Evolutionary conservation across 2,888 invertebrate genomes (phyloP), one percentile per base, ranked within the genome.

Genomic region (Lasioglossum zephyrum): DNA sequence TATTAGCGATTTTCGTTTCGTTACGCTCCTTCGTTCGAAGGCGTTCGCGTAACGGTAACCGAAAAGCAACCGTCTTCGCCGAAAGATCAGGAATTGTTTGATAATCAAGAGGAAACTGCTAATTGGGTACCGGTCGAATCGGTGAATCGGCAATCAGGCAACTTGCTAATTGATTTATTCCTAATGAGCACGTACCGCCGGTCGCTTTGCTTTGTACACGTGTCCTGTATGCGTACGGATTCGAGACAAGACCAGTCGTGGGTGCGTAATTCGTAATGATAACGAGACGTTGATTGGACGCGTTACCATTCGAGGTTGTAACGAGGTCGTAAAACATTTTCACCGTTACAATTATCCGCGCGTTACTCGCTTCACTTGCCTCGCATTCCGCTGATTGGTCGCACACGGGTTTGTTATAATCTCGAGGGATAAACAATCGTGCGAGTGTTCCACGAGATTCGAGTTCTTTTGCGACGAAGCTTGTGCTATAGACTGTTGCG

Each of bases 121-220:
- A 87, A 91, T 91, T 87, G 85, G 83, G 82, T 79, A 72, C 84
- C 77, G 66, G 73, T 75, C 81, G 83, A 90, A 85, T 88, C 82
- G 85, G 77, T 75, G 85, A 63, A 81, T 44, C 86, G 85, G 80
- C 86, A 87, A 88, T 90, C 87, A 90, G 79, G 44, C 69, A 36
- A 82, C 73, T 79, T 81, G 74, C 74, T 90, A 91, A 91, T 91
- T 91, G 90, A 91, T 90, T 91, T 87, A 87, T 89, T 88, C 87
- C 90, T 91, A 90, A 89, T 88, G 89, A 91, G 89, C 73, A 83
- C 41, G 81, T 72, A 69, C 82, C 74, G 49, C 75, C 73, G 82
- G 79, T 63, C 83, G 84, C 83, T 84, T 85, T 73, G 82, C 84
- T 81, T 81, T 75, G 84, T 90, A 87, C 60, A 85, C 78, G 70